Base-by-base conservation (phyloP, 2,113 vertebrate genomes). In the Melanotaenia duboulayi region DNA sequence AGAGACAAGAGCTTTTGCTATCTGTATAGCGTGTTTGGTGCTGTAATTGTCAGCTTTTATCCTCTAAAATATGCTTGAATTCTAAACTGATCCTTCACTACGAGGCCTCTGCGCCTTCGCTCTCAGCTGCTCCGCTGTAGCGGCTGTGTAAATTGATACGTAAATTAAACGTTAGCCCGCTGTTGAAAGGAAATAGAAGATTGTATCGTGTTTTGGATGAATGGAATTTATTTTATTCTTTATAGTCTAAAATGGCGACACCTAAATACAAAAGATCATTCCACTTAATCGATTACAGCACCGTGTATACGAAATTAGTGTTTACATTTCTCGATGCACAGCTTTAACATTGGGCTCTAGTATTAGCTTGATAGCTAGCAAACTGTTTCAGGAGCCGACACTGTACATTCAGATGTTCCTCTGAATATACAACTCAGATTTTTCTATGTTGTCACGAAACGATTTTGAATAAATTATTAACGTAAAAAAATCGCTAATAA, bases 71-170 rank as follows among this genome's bases (percentile, higher is more conserved):
- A 82, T 80, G 84, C 77, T 72, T 90, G 63, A 90, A 92, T 87
- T 89, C 22, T 60, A 92, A 88, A 81, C 82, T 87, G 91, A 93
- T 92, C 91, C 92, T 94, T 80, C 81, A 92, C 90, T 90, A 93
- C 89, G 90, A 96, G 96, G 96, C 95, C 95, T 92, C 91, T 93
- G 92, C 90, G 90, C 90, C 86, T 70, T 78, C 86, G 90, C 90
- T 80, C 91, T 92, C 90, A 92, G 92, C 90, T 92, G 85, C 85
- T 90, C 65, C 52, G 88, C 79, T 78, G 75, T 83, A 89, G 83
- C 77, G 90, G 87, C 88, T 69, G 89, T 85, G 87, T 89, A 92
- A 92, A 93, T 88, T 90, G 90, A 92, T 88, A 91, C 88, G 90
- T 89, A 87, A 91, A 92, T 82, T 81, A 74, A 85, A 85, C 74